These are phyloP conservation scores for Sula dactylatra DNA, from an alignment of 2,113 vertebrate species.

Conservation along the genomic window DNA sequence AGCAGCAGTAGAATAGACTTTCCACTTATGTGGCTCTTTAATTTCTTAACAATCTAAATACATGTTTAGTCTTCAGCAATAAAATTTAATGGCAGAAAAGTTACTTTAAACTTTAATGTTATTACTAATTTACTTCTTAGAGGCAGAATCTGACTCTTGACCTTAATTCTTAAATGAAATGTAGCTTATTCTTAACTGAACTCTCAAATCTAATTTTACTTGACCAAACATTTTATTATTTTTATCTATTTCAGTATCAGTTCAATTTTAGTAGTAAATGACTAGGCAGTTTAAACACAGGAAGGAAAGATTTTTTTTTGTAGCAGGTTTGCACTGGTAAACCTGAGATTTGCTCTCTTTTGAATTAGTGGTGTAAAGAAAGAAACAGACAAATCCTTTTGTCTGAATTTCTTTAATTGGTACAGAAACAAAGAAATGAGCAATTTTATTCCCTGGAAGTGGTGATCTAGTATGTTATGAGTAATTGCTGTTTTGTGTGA, in stretches of 20 bases:
- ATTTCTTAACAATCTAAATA: neutral
- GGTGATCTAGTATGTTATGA: neutral
- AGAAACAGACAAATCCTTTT: neutral
- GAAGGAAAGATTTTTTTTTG: neutral
- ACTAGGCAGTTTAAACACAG: neutral
- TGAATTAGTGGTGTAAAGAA: neutral
- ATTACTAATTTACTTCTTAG: neutral
- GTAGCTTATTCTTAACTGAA: neutral
- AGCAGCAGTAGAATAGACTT: neutral
- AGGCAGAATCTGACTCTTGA: neutral
- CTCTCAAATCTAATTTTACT: neutral
- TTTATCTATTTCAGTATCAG: neutral
- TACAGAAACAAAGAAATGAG: neutral
- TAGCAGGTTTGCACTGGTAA: neutral
- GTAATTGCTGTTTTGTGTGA: neutral
- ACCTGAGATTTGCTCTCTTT: neutral
- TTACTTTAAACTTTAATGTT: neutral
- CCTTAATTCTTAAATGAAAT: neutral
- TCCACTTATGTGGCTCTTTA: neutral
- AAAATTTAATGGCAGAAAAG: neutral
- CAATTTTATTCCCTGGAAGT: neutral
- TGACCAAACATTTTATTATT: neutral
- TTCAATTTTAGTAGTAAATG: neutral
- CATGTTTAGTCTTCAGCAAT: neutral
- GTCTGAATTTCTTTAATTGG: neutral